Evolutionary conservation across 2,888 invertebrate species (phyloP).

Genomic region (Euclidia mi): DNA sequence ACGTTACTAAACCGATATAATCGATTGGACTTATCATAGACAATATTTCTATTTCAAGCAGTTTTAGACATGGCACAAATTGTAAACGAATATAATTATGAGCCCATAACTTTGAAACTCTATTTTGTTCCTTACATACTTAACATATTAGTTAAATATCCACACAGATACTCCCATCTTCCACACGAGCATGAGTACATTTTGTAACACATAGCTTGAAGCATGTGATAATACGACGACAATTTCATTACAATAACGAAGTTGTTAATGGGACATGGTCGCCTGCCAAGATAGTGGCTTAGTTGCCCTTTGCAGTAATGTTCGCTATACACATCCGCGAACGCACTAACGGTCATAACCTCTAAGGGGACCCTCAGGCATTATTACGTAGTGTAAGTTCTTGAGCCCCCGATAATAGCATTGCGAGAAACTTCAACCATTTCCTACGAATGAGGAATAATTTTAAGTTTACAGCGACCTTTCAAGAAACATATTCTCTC

Average conservation of each 20-base stretch:
- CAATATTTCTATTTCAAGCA: too few relatives aligned
- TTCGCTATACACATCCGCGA: constrained; percentile 53
- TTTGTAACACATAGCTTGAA: constrained; percentile 29
- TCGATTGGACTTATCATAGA: too few relatives aligned
- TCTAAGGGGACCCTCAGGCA: constrained; percentile 67
- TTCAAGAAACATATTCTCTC: constrained; percentile 13
- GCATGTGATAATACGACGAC: constrained; percentile 10
- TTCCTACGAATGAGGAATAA: constrained; percentile 63
- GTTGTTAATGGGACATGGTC: constrained; percentile 30
- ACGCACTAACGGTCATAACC: constrained; percentile 66
- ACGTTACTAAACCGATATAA: too few relatives aligned
- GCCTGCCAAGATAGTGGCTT: constrained; percentile 48
- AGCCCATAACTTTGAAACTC: too few relatives aligned
- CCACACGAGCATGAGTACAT: constrained; percentile 21
- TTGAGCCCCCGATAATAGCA: constrained; percentile 61
- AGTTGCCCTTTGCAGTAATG: constrained; percentile 62
- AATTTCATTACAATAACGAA: constrained; percentile 30
- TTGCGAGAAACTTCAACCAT: constrained; percentile 66
- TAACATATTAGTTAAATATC: too few relatives aligned
- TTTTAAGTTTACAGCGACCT: constrained; percentile 57
- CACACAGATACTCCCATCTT: too few relatives aligned
- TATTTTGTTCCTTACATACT: too few relatives aligned
- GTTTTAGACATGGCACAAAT: too few relatives aligned
- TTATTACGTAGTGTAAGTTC: constrained; percentile 66
- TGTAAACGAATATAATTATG: too few relatives aligned